These are phyloP conservation scores for Acutogordius australiensis DNA, from an alignment of 2,888 invertebrate species.

Conservation along the genomic window DNA sequence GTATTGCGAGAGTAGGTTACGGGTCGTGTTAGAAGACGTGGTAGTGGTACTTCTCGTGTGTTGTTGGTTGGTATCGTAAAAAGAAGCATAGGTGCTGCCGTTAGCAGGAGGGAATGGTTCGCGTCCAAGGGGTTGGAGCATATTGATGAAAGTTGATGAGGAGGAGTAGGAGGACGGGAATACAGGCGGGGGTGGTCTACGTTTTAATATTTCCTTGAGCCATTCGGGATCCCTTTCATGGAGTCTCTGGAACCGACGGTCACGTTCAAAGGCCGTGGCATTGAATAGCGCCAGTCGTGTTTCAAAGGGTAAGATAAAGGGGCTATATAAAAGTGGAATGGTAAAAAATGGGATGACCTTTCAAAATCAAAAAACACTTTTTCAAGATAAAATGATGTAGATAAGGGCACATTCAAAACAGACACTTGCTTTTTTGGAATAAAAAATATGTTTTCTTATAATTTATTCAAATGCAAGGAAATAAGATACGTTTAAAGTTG, in stretches of 20 bases:
- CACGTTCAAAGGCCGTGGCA: slow-evolving; percentile 78
- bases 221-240: slow-evolving; percentile 68
- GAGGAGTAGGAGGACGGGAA: not conserved
- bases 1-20: no score
- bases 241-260: slow-evolving; percentile 63
- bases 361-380: slow-evolving; percentile 12
- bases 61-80: no score
- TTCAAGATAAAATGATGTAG: slow-evolving; percentile 8
- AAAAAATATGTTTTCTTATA: not conserved
- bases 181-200: not conserved
- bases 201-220: not conserved
- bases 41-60: no score
- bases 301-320: slow-evolving; percentile 88
- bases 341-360: slow-evolving; percentile 15
- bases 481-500: no score
- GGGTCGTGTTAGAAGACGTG: no score
- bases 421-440: not conserved
- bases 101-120: no score
- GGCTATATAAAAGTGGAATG: no score
- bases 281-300: slow-evolving; percentile 80
- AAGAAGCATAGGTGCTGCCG: no score
- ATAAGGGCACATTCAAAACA: not conserved
- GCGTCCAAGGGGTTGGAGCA: no score
- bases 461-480: no score
- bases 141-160: no score